Base-by-base conservation (phyloP, 2,797 vertebrate genomes). In the Malurus leucopterus region DNA sequence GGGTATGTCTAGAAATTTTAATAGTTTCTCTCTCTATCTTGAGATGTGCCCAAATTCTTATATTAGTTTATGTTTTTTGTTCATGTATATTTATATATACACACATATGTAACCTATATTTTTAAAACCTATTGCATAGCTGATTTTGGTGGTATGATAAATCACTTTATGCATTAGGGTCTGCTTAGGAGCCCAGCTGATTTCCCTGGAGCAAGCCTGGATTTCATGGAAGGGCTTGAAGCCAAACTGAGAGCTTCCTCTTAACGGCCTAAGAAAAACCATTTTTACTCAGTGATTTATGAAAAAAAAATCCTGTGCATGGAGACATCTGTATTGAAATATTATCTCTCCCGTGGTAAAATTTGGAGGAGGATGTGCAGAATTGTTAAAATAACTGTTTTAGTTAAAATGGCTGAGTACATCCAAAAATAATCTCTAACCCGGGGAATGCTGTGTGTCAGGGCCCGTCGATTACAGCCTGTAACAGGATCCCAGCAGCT, bases 311-410 rank as follows among this genome's bases (percentile, higher is more conserved):
- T 49, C 29, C 8, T 5, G 17, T 29, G 22, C 32, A 5, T 0
- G 11, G n/a, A 51, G 30, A 53, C 17, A 58, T 64, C 40, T 17
- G 0, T 49, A 40, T 2, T 36, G 84, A 83, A 90, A 73, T 12
- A n/a, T 0, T 19, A 63, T 24, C 61, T 57, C 9, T 54, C 41
- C 63, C 7, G 0, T 13, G 41, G 26, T 74, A 79, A 68, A 49
- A 70, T 34, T 73, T 68, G 65, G 53, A 84, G 41, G 41, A 49
- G 30, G 50, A 5, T 13, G 43, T 57, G 86, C 14, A 40, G 64
- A 67, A 72, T 36, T 44, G 51, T 77, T 90, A 69, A 85, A 75
- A 80, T 71, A 89, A 49, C 41, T 16, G 2, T 40, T 89, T 86
- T 73, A 38, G 75, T 59, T 75, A 64, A 78, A 81, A 26, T 36